These are phyloP conservation scores for Parnassius orleans DNA, from an alignment of 2,888 invertebrate species.

Conservation along the genomic window DNA sequence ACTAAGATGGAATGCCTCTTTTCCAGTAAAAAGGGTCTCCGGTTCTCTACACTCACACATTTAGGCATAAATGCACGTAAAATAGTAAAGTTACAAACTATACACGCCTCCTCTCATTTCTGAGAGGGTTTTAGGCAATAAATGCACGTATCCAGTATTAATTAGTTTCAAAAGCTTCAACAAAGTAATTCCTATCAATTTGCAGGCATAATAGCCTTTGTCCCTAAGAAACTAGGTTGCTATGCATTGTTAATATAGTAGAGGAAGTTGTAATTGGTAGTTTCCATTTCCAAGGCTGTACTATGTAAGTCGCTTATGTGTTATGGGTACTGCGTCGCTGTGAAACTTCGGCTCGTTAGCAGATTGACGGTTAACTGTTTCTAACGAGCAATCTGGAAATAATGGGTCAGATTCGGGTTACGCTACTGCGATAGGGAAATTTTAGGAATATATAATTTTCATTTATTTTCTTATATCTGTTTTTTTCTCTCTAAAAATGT, in stretches of 20 bases:
- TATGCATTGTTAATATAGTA: slow-evolving; percentile 32
- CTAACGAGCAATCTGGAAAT: slow-evolving; percentile 15
- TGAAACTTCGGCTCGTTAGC: slow-evolving; percentile 25
- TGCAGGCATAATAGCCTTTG: slow-evolving; percentile 15
- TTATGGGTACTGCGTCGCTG: not conserved
- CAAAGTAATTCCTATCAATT: slow-evolving; percentile 3
- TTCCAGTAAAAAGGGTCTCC: too few species aligned
- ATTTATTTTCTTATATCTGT: too few species aligned
- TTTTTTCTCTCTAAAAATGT: too few species aligned
- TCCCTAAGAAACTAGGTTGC: slow-evolving; percentile 15
- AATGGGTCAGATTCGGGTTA: not conserved
- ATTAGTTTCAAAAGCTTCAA: slow-evolving; percentile 1
- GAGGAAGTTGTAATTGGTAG: slow-evolving; percentile 31
- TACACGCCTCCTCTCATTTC: too few species aligned
- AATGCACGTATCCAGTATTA: slow-evolving; percentile 1
- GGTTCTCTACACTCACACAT: too few species aligned
- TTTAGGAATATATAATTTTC: not conserved
- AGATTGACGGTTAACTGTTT: slow-evolving; percentile 25
- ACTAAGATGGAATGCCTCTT: too few species aligned
- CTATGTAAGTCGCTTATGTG: slow-evolving; percentile 1
- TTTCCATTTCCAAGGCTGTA: slow-evolving; percentile 20
- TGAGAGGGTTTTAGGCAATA: too few species aligned
- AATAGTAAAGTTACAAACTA: too few species aligned
- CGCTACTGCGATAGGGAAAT: not conserved
- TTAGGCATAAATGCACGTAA: too few species aligned